Base-by-base conservation (phyloP, 2,888 invertebrate genomes). In the Hedya salicella region DNA sequence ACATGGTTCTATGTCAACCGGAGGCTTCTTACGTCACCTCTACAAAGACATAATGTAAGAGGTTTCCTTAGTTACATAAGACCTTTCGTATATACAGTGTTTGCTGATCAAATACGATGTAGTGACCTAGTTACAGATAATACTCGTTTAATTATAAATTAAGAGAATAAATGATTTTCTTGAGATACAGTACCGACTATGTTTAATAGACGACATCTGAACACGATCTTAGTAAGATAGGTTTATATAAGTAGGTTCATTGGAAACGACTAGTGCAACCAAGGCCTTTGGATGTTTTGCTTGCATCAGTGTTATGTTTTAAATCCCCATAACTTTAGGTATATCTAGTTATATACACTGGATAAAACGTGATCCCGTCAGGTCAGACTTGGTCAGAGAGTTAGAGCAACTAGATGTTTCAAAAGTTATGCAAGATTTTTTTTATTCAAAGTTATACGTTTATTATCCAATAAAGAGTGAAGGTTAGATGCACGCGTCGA, bases 1-100 rank as follows among this genome's bases (percentile, higher is more conserved):
- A 63, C 56, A 14, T 17, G 56, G 30, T 19, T n/a, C 30, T 62
- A 49, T 14, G 63, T 63, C 56, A 52, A 59, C 52, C 16, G 16
- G 19, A 39, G 44, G 19, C 59, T 59, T 36, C 16, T 3, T 19
- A 30, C 16, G 46, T 59, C 14, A 1, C 17, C 17, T 57, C 6
- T 17, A 32, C 6, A 36, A 36, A 36, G 13, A 36, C 36, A 2
- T 36, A 36, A 36, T 36, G 36, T 6, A 36, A 2, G 36, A 9
- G 9, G 9, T 2, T 36, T 36, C 0, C 36, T 1, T 9, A 36
- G 36, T 36, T 36, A 32, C 0, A 36, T 36, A 11, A 5, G 11
- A 36, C 36, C 36, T 36, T 36, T 8, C 9, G 9, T 36, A 9
- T 8, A 11, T 36, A 9, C 1, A 36, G 36, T 5, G 36, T 36